Percentiles rank a stretch among this genome's conserved stretches.
Conservation (phyloP, 1,140 invertebrate genomes). For the Drosophila sechellia region DNA sequence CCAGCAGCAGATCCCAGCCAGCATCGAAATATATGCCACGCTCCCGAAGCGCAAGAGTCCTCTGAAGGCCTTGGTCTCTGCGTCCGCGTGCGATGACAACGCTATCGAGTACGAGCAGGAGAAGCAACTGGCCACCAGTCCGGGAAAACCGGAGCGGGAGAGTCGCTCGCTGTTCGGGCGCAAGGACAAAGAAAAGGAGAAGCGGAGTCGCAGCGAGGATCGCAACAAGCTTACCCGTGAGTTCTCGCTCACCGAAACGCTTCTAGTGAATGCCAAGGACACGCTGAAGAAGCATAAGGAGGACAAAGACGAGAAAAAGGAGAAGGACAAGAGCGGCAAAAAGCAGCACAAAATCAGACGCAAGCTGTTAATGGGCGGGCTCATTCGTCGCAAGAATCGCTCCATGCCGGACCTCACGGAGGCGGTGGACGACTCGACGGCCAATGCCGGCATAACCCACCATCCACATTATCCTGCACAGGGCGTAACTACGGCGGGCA, state of each 20-base stretch:
- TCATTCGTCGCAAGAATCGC: constrained; percentile 94
- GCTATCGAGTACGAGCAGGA: constrained; percentile 83
- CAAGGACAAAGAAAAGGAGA: constrained; percentile 89
- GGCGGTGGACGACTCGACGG: constrained; percentile 85
- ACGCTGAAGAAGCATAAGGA: constrained; percentile 88
- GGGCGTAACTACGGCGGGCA: constrained; percentile 76
- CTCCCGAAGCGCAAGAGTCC: constrained; percentile 94
- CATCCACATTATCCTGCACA: constrained; percentile 78
- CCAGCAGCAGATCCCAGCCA: constrained; percentile 87
- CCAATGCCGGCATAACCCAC: constrained; percentile 79
- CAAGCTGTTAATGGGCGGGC: constrained; percentile 94
- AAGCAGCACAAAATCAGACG: constrained; percentile 96
- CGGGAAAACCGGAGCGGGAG: constrained; percentile 85
- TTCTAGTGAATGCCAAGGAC: constrained; percentile 86
- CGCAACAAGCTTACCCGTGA: constrained; percentile 90
- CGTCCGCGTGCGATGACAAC: constrained; percentile 85
- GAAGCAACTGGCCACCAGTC: constrained; percentile 13
- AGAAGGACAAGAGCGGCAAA: constrained; percentile 91
- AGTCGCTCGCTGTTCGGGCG: constrained; percentile 88
- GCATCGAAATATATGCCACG: constrained; percentile 95
- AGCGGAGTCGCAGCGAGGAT: constrained; percentile 93
- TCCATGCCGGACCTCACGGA: constrained; percentile 96
- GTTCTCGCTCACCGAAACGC: constrained; percentile 87
- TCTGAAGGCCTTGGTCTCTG: constrained; percentile 86
- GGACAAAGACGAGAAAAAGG: constrained; percentile 87